phyloP scores from a whole-genome alignment of 2,113 vertebrate species.

The Heloderma charlesbogerti region DNA sequence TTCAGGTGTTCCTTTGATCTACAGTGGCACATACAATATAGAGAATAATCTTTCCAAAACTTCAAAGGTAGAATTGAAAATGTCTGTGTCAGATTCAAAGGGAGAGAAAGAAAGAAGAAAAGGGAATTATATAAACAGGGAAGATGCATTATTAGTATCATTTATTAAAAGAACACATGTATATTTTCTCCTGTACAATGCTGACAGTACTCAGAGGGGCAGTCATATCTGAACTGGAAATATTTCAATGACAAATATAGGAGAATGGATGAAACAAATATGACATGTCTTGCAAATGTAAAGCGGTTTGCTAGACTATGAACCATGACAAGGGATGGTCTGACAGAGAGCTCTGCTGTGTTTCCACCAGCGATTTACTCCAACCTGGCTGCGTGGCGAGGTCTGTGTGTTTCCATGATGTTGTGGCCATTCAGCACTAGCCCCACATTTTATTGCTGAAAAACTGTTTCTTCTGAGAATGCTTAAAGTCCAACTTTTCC shows the following conservation, averaged over 20 bases:
- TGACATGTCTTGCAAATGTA: neutral
- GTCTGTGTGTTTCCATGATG: no score
- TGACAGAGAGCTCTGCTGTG: no score
- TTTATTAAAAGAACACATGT: conserved; percentile 22
- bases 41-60: conserved; percentile 25
- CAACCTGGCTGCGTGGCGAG: no score
- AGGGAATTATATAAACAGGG: conserved; percentile 4
- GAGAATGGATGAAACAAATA: neutral
- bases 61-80: conserved; percentile 51
- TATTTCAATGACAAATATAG: neutral
- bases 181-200: conserved; percentile 37
- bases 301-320: conserved; percentile 11
- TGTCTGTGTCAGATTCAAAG: conserved; percentile 17
- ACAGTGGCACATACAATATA: conserved; percentile 29
- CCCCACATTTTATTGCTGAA: no score
- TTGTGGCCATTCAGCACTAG: no score
- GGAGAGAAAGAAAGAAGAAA: neutral
- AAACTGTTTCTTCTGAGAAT: no score
- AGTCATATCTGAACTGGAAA: conserved; percentile 38
- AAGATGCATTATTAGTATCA: neutral
- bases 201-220: conserved; percentile 10
- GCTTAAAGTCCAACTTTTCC: no score
- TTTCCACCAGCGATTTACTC: no score
- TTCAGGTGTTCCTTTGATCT: conserved; percentile 43
- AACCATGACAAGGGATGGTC: neutral